phyloP scores from a whole-genome alignment of 2,888 invertebrate species.

The Lasioglossum malachurum region DNA sequence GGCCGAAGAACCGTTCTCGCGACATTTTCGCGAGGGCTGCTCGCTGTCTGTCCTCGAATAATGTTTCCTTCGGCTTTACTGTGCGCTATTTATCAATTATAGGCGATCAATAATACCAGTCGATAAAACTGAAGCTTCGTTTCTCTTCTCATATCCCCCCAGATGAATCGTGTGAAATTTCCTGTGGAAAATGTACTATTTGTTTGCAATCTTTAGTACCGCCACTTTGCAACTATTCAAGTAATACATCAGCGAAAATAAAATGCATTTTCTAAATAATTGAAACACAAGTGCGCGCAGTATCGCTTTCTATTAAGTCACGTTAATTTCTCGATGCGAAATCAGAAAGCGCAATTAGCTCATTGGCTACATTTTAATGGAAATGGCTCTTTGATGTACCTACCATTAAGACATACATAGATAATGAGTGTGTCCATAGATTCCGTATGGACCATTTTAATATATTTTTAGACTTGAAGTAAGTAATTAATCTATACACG shows the following conservation, averaged over 20 bases:
- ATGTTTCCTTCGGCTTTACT: background rate
- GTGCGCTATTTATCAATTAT: background rate
- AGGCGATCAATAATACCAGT: too few species aligned
- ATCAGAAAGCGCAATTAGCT: background rate
- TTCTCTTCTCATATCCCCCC: too few species aligned
- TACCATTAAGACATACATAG: background rate
- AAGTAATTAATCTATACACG: background rate
- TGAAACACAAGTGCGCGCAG: too few species aligned
- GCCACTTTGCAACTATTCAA: background rate
- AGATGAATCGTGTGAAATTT: too few species aligned
- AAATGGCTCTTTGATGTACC: background rate
- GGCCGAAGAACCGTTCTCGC: constrained; percentile 50
- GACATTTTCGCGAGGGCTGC: constrained; percentile 51
- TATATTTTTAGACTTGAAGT: background rate
- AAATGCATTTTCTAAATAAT: background rate
- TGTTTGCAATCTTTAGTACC: too few species aligned
- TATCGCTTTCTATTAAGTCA: background rate
- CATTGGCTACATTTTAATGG: background rate
- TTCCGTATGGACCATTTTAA: background rate
- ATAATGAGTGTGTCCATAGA: background rate
- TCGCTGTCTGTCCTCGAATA: background rate
- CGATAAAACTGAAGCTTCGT: too few species aligned
- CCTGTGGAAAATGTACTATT: too few species aligned
- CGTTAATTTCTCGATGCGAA: background rate
- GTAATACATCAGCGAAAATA: background rate